These are phyloP conservation scores for Lagopus leucura DNA, from an alignment of 2,113 vertebrate species.

Conservation along the genomic window DNA sequence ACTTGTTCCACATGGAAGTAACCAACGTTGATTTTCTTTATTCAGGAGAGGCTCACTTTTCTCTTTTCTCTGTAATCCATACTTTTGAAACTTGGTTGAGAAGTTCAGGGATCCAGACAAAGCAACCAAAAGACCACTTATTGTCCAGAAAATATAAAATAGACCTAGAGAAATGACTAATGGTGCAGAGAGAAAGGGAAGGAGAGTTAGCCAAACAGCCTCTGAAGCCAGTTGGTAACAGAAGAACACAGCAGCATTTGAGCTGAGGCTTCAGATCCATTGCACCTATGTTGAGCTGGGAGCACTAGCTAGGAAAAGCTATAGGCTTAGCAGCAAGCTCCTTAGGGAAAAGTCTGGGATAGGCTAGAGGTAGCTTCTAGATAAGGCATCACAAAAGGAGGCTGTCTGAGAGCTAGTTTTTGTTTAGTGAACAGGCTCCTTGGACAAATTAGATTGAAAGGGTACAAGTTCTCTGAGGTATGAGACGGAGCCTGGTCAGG, in stretches of 20 bases:
- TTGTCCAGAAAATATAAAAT: background rate
- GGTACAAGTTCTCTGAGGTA: background rate
- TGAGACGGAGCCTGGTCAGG: background rate
- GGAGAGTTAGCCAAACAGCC: background rate
- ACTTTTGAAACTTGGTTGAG: background rate
- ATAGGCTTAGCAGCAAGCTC: background rate
- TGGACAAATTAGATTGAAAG: background rate
- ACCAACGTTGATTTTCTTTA: background rate
- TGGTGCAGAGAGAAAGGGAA: rapidly evolving
- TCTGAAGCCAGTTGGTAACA: background rate
- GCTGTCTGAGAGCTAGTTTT: background rate
- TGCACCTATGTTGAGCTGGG: background rate
- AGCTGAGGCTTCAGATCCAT: background rate
- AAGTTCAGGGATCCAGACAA: background rate
- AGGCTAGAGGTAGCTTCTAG: background rate
- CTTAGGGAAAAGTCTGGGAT: background rate
- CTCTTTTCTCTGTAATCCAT: background rate
- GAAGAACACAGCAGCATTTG: background rate
- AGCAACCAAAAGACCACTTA: background rate
- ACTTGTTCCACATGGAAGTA: background rate
- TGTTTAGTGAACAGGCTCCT: background rate
- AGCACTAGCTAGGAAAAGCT: background rate
- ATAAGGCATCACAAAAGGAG: background rate
- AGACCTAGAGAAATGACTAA: background rate
- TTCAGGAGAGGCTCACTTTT: background rate